These are phyloP conservation scores for Chelidonichthys spinosus DNA, from an alignment of 2,797 vertebrate species.

Conservation along the genomic window DNA sequence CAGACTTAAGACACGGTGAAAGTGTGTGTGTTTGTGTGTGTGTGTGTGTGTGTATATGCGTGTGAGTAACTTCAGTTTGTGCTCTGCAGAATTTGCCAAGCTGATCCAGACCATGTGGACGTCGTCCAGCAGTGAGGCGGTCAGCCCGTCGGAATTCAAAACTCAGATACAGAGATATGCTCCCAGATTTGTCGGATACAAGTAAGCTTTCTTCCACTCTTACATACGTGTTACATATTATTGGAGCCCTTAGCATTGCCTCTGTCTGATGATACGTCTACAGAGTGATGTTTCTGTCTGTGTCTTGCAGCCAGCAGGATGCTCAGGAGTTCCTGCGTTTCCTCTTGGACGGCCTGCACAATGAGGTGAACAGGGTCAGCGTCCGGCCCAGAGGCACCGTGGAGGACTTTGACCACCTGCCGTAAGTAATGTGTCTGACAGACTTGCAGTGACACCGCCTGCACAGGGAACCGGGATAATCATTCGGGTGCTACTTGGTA, in stretches of 20 bases:
- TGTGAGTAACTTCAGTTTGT: conserved; percentile 31
- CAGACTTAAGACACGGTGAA: no score
- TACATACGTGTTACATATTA: neutral
- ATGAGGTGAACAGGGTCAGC: conserved; percentile 94
- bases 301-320: conserved; percentile 91
- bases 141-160: conserved; percentile 98
- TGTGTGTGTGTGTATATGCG: no score
- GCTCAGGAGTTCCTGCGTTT: conserved; percentile 98
- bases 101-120: conserved; percentile 97
- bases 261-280: neutral
- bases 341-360: conserved; percentile 95
- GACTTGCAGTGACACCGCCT: neutral
- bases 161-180: conserved; percentile 99
- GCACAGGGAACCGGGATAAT: neutral
- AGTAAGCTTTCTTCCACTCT: conserved; percentile 82
- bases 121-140: conserved; percentile 90
- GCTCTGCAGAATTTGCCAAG: conserved; percentile 92
- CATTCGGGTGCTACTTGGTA: neutral
- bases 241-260: neutral
- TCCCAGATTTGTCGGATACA: conserved; percentile 97
- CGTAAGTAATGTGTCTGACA: conserved; percentile 83
- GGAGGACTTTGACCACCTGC: conserved; percentile 93
- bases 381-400: conserved; percentile 85
- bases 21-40: no score
- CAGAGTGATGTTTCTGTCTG: neutral